Percentiles rank a stretch among this genome's conserved stretches.
phyloP scores from a whole-genome alignment of 2,888 invertebrate species.

The Cephus runcator region DNA sequence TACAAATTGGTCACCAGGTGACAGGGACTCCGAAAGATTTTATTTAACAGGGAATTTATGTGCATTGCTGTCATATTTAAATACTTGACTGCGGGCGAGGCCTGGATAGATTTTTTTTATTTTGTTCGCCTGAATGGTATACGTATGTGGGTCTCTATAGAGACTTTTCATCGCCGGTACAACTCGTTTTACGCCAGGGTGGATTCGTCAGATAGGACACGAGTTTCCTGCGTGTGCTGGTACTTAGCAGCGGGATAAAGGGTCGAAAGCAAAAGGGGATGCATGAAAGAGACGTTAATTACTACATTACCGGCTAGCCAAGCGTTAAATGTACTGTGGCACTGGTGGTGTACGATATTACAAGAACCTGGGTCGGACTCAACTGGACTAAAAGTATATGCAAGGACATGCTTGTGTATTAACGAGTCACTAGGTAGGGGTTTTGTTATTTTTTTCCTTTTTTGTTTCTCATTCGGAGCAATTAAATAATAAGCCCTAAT shows the following conservation, averaged over 20 bases:
- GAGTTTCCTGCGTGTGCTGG: slow-evolving; percentile 12
- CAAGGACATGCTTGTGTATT: background rate
- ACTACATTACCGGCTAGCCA: slow-evolving; percentile 49
- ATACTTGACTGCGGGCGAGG: background rate
- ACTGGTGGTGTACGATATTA: background rate
- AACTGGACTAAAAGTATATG: background rate
- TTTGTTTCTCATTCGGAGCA: background rate
- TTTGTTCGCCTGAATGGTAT: background rate
- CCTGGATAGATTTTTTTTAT: background rate
- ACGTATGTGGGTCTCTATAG: slow-evolving; percentile 18
- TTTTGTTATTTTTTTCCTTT: background rate
- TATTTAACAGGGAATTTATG: background rate
- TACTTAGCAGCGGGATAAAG: slow-evolving; percentile 29
- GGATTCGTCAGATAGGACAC: background rate
- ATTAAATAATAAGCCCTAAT: slow-evolving; percentile 5
- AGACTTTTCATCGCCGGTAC: background rate
- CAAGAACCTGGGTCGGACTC: background rate
- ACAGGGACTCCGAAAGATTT: background rate
- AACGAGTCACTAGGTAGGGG: background rate
- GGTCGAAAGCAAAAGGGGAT: slow-evolving; percentile 29
- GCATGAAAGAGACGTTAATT: slow-evolving; percentile 58
- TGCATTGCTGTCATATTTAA: background rate
- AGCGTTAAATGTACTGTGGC: slow-evolving; percentile 45
- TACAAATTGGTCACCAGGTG: background rate
- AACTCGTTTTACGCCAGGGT: background rate